Conservation (phyloP, 2,113 vertebrate species). For the Pluvianellus socialis region DNA sequence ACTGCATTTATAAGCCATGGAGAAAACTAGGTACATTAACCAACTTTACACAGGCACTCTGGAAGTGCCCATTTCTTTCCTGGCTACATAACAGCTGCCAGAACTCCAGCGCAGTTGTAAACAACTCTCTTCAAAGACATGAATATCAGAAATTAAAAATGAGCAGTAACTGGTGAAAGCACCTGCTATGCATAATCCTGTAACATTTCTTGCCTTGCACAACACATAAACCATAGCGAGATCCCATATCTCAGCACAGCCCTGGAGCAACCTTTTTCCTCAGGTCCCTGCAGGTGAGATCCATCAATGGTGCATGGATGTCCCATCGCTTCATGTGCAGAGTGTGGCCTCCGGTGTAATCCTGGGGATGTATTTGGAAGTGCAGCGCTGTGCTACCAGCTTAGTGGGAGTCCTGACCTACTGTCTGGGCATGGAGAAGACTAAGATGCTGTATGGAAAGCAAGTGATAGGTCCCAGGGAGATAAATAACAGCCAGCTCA, state of each 20-base stretch:
- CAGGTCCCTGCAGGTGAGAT: background rate
- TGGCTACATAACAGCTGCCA: background rate
- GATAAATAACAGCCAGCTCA: background rate
- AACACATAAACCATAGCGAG: background rate
- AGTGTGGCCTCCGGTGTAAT: background rate
- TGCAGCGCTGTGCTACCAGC: background rate
- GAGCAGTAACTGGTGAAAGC: background rate
- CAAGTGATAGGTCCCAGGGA: background rate
- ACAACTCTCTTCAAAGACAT: background rate
- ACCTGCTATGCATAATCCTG: background rate
- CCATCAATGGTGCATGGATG: background rate
- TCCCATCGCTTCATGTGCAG: background rate
- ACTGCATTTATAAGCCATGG: background rate
- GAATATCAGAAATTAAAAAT: background rate
- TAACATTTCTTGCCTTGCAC: background rate
- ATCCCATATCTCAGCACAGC: background rate
- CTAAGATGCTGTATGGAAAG: background rate
- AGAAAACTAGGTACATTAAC: background rate
- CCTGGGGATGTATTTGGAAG: background rate
- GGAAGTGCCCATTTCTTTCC: background rate
- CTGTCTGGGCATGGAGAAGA: background rate
- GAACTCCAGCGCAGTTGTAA: background rate
- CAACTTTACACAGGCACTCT: background rate
- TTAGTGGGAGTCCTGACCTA: background rate
- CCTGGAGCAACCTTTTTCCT: background rate